Conservation (phyloP, 1,140 invertebrate genomes). For the Nasonia vitripennis region DNA sequence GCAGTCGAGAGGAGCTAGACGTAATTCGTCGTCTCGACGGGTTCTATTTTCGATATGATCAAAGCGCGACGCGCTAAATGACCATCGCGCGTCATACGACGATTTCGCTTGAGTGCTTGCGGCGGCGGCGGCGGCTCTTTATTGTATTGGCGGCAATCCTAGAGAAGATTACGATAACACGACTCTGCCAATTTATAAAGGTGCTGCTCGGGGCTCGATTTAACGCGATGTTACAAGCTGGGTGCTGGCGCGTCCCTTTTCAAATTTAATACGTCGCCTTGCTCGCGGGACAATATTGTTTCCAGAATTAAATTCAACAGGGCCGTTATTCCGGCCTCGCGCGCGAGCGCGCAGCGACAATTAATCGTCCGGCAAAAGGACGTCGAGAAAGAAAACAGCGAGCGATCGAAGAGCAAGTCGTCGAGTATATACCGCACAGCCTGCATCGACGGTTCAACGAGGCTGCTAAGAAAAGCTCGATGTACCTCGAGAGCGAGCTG, state of each 20-base stretch:
- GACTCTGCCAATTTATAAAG: constrained; percentile 56
- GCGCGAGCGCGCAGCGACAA: constrained; percentile 6
- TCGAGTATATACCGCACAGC: no score
- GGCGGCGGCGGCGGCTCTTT: constrained; percentile 38
- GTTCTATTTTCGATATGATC: constrained; percentile 59
- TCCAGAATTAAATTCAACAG: no score
- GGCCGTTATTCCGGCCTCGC: background rate
- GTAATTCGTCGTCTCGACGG: constrained; percentile 44
- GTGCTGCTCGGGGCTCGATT: background rate
- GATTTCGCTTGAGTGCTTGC: background rate
- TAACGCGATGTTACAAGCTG: no score
- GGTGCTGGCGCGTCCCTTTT: no score
- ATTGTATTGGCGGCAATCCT: constrained; percentile 62
- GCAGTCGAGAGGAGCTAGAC: background rate
- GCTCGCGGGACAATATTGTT: no score
- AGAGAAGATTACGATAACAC: constrained; percentile 60
- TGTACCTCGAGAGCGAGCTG: constrained; percentile 44
- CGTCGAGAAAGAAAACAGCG: constrained; percentile 32
- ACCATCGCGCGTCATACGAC: constrained; percentile 44
- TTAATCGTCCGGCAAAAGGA: constrained; percentile 22
- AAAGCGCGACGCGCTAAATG: constrained; percentile 53
- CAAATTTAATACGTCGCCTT: no score
- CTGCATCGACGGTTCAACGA: background rate
- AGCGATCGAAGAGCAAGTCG: constrained; percentile 39
- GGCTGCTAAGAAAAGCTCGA: constrained; percentile 11